Evolutionary conservation across 2,113 vertebrate genomes (phyloP).

Genomic region (Stercorarius parasiticus): DNA sequence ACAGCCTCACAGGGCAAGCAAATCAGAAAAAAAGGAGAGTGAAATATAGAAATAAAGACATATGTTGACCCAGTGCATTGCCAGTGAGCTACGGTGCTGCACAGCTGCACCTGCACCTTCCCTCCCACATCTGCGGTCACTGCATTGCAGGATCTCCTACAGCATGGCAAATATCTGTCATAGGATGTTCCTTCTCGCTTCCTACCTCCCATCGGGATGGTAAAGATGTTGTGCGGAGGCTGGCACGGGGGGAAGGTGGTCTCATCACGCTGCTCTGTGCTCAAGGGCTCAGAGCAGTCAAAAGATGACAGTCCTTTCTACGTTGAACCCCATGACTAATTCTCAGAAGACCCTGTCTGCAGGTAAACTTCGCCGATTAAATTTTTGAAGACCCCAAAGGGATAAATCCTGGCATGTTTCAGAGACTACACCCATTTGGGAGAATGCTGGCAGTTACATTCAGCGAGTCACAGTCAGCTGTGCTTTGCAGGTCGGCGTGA

Average conservation of each 20-base stretch:
- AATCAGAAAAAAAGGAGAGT: neutral
- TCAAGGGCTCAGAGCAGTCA: neutral
- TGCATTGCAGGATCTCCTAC: neutral
- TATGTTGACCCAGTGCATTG: neutral
- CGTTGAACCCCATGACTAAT: neutral
- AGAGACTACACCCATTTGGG: neutral
- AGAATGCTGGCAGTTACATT: neutral
- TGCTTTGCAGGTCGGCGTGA: neutral
- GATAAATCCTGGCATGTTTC: neutral
- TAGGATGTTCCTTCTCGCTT: neutral
- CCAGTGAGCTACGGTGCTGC: neutral
- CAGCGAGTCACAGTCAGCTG: neutral
- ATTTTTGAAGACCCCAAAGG: neutral
- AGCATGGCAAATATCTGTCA: neutral
- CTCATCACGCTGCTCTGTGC: neutral
- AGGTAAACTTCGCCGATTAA: neutral
- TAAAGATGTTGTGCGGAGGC: neutral
- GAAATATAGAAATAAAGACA: neutral
- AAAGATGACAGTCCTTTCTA: neutral
- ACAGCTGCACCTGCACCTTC: neutral
- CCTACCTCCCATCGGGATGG: neutral
- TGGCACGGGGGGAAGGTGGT: neutral
- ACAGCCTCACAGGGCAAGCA: neutral
- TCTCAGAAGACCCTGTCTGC: neutral
- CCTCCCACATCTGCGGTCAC: neutral